Base-by-base conservation (phyloP, 2,888 invertebrate species). In the Anthrax anthrax region DNA sequence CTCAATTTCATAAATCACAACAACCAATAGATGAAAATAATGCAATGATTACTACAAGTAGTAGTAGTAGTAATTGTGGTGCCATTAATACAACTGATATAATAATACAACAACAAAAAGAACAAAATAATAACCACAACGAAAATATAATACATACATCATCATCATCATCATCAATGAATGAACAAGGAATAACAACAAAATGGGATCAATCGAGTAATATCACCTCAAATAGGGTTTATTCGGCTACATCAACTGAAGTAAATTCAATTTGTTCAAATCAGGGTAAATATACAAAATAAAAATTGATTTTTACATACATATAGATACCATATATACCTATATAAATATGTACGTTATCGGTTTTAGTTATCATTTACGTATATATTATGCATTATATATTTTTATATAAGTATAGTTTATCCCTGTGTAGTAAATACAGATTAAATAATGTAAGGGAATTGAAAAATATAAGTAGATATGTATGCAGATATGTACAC, bases 201-300 rank as follows among this genome's bases (percentile, higher is more conserved):
- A 47, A 46, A 32, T 38, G 43, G 43, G 43, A 44, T 40, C 50
- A 45, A 44, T 43, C 46, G 37, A 39, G 23, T 43, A 46, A 48
- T 43, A 39, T 32, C 34, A 8, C 23, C 16, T 23, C 45, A 37
- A 51, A 49, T 41, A 43, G 48, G 37, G 32, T 32, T 14, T 41
- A 43, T 40, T 42, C 50, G 16, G 19, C 43, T 16, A 18, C 43
- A 46, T 10, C 44, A 27, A 48, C 38, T 19, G 38, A 42, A 42
- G 16, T 43, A 23, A 44, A 41, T 43, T 47, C 51, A 51, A 54
- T 53, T 51, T 50, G 53, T 51, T 51, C 51, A 53, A 51, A 53
- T 52, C 52, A 52, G 50, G 55, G 55, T 55, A 49, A 47, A 50
- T n/a, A n/a, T n/a, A n/a, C n/a, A n/a, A n/a, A n/a, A n/a, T n/a